Percentiles rank a stretch among this genome's conserved stretches.
Conservation (phyloP, 2,888 invertebrate species). For the Pantelozetes paolii region DNA sequence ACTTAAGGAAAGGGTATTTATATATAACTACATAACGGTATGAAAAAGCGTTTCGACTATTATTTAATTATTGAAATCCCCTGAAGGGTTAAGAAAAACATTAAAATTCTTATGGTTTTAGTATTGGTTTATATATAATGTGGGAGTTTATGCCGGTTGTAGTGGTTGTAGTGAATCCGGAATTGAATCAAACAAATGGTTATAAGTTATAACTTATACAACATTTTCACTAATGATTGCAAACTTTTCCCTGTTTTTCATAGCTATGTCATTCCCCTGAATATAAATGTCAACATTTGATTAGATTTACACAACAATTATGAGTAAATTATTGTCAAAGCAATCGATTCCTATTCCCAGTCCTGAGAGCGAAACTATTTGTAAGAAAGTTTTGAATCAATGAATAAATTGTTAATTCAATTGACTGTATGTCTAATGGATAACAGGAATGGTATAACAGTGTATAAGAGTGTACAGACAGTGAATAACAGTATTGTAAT, state of each 20-base stretch:
- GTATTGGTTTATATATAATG: constrained; percentile 28
- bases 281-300: constrained; percentile 19
- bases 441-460: too few species aligned
- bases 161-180: not conserved
- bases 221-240: constrained; percentile 10
- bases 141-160: constrained; percentile 22
- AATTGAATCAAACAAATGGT: too few species aligned
- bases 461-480: too few species aligned
- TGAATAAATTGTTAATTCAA: too few species aligned
- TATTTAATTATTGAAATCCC: constrained; percentile 33
- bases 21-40: constrained; percentile 13
- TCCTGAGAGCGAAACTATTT: too few species aligned
- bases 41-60: constrained; percentile 16
- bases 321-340: constrained; percentile 15
- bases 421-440: too few species aligned
- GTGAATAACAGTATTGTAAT: not conserved
- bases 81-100: constrained; percentile 3
- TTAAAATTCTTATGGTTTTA: constrained; percentile 23
- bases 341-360: not conserved
- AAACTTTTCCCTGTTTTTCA: not conserved
- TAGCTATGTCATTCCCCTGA: constrained; percentile 15
- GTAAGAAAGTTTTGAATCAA: too few species aligned
- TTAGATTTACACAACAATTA: constrained; percentile 24
- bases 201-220: constrained; percentile 9
- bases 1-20: not conserved